Conservation (phyloP, 2,797 vertebrate species). For the Gobio occitaniae region DNA sequence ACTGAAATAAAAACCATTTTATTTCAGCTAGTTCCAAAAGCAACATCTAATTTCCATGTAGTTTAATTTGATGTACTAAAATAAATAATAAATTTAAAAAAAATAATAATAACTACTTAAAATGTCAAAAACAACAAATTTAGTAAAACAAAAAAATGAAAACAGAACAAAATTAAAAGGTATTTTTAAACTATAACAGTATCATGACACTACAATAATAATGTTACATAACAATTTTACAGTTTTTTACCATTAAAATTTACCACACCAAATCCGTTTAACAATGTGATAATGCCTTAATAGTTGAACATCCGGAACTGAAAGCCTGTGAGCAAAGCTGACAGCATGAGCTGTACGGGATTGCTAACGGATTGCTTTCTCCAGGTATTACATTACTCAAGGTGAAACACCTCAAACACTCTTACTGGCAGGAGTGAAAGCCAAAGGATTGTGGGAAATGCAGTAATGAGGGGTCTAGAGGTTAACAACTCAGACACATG, state of each 20-base stretch:
- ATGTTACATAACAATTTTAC: background rate
- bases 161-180: background rate
- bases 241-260: background rate
- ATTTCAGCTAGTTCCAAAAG: background rate
- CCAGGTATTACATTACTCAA: background rate
- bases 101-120: background rate
- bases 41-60: background rate
- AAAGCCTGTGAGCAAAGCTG: background rate
- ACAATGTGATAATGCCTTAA: background rate
- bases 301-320: background rate
- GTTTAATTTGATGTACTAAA: background rate
- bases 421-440: conserved; percentile 2
- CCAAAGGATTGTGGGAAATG: conserved; percentile 36
- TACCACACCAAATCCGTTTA: background rate
- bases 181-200: background rate
- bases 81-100: background rate
- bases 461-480: conserved; percentile 31
- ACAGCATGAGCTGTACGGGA: background rate
- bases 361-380: conserved; percentile 3
- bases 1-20: background rate
- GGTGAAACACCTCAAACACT: conserved; percentile 11
- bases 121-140: background rate
- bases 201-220: background rate
- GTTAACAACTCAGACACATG: conserved; percentile 35
- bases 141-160: background rate